Percentiles rank a stretch among this genome's conserved stretches.
Evolutionary conservation across 2,113 vertebrate species (phyloP).

Genomic region (Pachyramphus minor): DNA sequence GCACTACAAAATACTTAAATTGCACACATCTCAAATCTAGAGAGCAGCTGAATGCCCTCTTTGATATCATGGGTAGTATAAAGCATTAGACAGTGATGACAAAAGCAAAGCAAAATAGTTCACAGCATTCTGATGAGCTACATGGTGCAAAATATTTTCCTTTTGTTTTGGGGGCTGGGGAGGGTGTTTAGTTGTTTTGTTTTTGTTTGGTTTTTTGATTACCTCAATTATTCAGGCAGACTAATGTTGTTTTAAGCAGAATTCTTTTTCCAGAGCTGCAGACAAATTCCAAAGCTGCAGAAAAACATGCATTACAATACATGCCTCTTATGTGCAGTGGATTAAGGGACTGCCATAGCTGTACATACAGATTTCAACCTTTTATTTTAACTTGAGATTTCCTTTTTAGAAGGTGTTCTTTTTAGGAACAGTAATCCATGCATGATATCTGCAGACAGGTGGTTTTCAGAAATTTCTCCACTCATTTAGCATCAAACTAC

Average conservation of each 20-base stretch:
- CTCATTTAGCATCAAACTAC: neutral
- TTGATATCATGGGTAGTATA: neutral
- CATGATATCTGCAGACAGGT: neutral
- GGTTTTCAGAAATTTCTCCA: neutral
- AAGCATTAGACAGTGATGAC: neutral
- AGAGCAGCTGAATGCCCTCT: neutral
- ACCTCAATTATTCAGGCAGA: neutral
- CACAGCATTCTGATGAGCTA: neutral
- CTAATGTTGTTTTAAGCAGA: neutral
- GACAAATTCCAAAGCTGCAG: neutral
- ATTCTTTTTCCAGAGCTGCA: neutral
- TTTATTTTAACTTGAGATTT: neutral
- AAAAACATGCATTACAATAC: neutral
- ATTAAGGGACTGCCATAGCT: neutral
- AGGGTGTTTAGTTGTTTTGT: accelerated
- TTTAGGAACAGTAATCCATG: neutral
- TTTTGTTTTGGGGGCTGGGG: neutral
- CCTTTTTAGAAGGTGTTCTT: neutral
- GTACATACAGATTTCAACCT: neutral
- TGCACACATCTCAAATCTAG: neutral
- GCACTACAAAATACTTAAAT: neutral
- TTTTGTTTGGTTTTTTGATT: neutral
- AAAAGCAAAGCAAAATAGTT: neutral
- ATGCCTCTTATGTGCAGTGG: neutral
- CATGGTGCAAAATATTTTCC: neutral